Conservation (phyloP, 2,888 invertebrate genomes). For the Ashinkailepas kermadecensis region DNA sequence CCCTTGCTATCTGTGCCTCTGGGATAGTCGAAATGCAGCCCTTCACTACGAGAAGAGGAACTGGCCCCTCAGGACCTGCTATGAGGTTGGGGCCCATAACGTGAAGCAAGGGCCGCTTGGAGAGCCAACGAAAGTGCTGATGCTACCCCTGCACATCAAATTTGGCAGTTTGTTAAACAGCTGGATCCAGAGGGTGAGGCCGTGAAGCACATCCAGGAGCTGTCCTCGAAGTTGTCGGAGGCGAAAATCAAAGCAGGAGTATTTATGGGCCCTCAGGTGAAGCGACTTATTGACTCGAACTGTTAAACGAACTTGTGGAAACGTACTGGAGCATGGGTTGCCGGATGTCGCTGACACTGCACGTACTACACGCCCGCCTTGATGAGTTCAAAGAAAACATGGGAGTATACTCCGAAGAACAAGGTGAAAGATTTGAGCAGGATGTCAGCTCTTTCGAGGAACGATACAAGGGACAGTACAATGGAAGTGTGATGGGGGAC, state of each 20-base stretch:
- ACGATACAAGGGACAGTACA: too few species aligned
- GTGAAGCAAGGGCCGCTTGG: slow-evolving; percentile 28
- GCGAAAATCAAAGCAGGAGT: slow-evolving; percentile 32
- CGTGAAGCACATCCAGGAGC: slow-evolving; percentile 28
- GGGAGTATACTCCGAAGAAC: too few species aligned
- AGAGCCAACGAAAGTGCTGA: slow-evolving; percentile 27
- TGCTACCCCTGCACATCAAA: slow-evolving; percentile 32
- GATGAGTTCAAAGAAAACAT: too few species aligned
- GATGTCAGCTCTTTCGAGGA: too few species aligned
- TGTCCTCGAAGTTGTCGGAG: slow-evolving; percentile 31
- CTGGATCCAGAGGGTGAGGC: slow-evolving; percentile 27
- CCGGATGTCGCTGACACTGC: too few species aligned
- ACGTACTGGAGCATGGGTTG: too few species aligned
- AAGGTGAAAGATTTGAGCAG: too few species aligned
- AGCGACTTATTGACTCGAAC: background rate
- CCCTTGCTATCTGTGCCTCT: slow-evolving; percentile 29
- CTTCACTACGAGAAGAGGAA: slow-evolving; percentile 31
- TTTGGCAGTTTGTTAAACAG: slow-evolving; percentile 31
- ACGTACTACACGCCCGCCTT: too few species aligned
- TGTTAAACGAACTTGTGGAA: too few species aligned
- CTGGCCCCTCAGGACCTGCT: slow-evolving; percentile 28
- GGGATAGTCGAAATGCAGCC: slow-evolving; percentile 28
- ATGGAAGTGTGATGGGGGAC: too few species aligned
- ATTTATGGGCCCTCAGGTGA: slow-evolving; percentile 32
- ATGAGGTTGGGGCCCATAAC: slow-evolving; percentile 24